Evolutionary conservation across 1,140 invertebrate species (phyloP), one percentile per base, ranked within the genome.

Genomic region (Sinonovacula constricta): DNA sequence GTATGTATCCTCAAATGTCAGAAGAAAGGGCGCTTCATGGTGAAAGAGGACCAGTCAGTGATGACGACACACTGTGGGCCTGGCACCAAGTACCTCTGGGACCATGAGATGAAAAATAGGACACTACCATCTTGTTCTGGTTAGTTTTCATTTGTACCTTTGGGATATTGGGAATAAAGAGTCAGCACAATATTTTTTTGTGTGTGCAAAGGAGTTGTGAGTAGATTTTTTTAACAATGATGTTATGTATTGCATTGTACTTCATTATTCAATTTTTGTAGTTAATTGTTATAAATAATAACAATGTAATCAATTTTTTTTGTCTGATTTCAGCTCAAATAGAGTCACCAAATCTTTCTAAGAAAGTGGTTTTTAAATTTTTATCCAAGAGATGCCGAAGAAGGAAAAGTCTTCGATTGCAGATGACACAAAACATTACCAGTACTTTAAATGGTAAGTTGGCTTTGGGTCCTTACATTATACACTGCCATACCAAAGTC

Each of bases 91-190:
- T 89, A 82, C 71, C 33, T 81, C 51, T 91, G 90, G 90, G 81
- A 70, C 53, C 81, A 82, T 80, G 74, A 83, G 33, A 62, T 77
- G 4, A 53, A 84, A 2, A 85, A 84, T 45, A 60, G 67, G 1
- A 74, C 83, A 0, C 69, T 91, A n/a, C 88, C 90, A 10, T 76
- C 83, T 15, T 91, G 90, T 77, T 91, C 90, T n/a, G n/a, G n/a
- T n/a, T n/a, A n/a, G n/a, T n/a, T n/a, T n/a, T n/a, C n/a, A 15
- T 34, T 63, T n/a, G n/a, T n/a, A n/a, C n/a, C n/a, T n/a, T n/a
- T n/a, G n/a, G n/a, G n/a, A n/a, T n/a, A n/a, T n/a, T n/a, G n/a
- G n/a, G n/a, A n/a, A n/a, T n/a, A n/a, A n/a, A n/a, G n/a, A n/a
- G n/a, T n/a, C n/a, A n/a, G n/a, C n/a, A n/a, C n/a, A n/a, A n/a